phyloP scores from a whole-genome alignment of 1,140 invertebrate species.

The Telenomus remus region DNA sequence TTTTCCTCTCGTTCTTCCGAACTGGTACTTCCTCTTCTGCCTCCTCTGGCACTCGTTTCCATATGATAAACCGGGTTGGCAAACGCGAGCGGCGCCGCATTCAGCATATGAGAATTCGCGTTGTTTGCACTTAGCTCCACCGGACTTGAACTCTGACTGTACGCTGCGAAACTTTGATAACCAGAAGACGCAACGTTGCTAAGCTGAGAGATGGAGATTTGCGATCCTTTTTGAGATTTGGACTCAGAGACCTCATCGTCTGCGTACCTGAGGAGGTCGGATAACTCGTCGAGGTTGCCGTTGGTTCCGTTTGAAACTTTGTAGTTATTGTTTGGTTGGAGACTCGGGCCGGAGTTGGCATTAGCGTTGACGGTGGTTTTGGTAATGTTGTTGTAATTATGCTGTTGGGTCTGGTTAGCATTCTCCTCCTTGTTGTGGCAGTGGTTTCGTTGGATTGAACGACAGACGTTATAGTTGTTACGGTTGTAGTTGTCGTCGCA shows the following conservation, averaged over 20 bases:
- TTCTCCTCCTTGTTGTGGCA: conserved; percentile 75
- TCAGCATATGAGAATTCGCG: conserved; percentile 76
- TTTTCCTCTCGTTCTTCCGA: conserved; percentile 73
- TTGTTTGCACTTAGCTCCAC: conserved; percentile 81
- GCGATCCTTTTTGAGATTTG: conserved; percentile 73
- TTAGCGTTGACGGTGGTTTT: conserved; percentile 73
- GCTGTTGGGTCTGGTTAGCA: conserved; percentile 72
- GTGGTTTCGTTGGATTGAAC: conserved; percentile 67
- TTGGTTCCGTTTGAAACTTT: conserved; percentile 63
- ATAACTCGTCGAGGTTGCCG: conserved; percentile 82
- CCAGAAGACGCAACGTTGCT: conserved; percentile 91
- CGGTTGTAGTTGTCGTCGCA: conserved; percentile 72
- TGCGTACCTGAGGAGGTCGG: conserved; percentile 80
- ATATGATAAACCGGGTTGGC: conserved; percentile 91
- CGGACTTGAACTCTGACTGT: conserved; percentile 92
- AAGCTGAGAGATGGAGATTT: conserved; percentile 84
- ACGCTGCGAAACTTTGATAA: conserved; percentile 92
- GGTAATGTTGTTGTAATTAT: conserved; percentile 72
- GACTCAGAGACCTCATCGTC: conserved; percentile 73
- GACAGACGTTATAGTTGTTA: conserved; percentile 70
- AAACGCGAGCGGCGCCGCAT: conserved; percentile 84
- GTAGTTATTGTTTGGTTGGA: conserved; percentile 72
- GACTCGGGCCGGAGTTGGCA: conserved; percentile 62
- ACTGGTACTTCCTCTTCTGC: conserved; percentile 73
- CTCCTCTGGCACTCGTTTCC: conserved; percentile 72